Conservation (phyloP, 2,888 invertebrate genomes). For the Amphipyra berbera region DNA sequence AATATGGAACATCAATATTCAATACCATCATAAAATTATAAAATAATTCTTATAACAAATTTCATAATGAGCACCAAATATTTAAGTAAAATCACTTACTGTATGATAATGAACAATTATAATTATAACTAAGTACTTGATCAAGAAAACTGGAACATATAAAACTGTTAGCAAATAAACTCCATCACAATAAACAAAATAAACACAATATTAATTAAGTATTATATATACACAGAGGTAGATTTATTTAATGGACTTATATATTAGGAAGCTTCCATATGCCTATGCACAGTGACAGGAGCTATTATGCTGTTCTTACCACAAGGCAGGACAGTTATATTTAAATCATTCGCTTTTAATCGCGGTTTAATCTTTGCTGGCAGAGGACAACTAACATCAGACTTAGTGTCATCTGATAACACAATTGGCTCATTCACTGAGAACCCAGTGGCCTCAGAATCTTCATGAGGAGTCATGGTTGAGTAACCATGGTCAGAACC, state of each 20-base stretch:
- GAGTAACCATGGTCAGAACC: slow-evolving; percentile 98
- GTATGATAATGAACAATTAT: slow-evolving; percentile 39
- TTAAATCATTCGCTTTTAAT: slow-evolving; percentile 80
- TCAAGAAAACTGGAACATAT: slow-evolving; percentile 40
- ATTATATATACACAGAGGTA: slow-evolving; percentile 71
- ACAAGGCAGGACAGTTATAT: slow-evolving; percentile 87
- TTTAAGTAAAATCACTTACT: slow-evolving; percentile 49
- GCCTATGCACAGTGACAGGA: slow-evolving; percentile 96
- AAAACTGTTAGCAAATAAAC: slow-evolving; percentile 56
- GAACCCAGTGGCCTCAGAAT: slow-evolving; percentile 95
- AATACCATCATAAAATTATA: slow-evolving; percentile 38
- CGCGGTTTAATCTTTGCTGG: slow-evolving; percentile 84
- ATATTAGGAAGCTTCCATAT: slow-evolving; percentile 94
- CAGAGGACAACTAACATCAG: slow-evolving; percentile 90
- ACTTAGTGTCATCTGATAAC: slow-evolving; percentile 86
- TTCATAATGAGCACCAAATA: slow-evolving; percentile 61
- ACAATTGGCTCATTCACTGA: slow-evolving; percentile 92
- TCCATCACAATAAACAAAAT: slow-evolving; percentile 53
- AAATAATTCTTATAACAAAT: slow-evolving; percentile 49
- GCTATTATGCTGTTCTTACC: slow-evolving; percentile 92
- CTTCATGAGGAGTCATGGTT: slow-evolving; percentile 97
- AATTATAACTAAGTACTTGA: slow-evolving; percentile 48
- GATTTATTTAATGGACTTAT: slow-evolving; percentile 63
- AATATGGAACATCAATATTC: slow-evolving; percentile 49
- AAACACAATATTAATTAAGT: slow-evolving; percentile 42